phyloP scores from a whole-genome alignment of 1,140 invertebrate genomes.

The Camponotus pennsylvanicus region DNA sequence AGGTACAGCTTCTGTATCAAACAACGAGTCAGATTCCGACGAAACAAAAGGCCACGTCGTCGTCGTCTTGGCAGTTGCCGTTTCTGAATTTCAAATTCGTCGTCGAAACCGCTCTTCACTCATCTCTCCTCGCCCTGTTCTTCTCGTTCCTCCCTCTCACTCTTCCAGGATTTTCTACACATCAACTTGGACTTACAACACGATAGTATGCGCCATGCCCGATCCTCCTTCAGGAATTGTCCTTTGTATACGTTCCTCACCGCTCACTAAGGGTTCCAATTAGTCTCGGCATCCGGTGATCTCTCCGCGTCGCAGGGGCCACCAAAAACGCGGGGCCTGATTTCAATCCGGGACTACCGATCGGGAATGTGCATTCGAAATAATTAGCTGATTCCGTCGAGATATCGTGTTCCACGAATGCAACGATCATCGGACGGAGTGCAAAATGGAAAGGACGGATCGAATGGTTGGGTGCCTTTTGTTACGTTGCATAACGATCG shows the following conservation, averaged over 20 bases:
- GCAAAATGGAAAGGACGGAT: slow-evolving; percentile 14
- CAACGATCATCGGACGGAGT: slow-evolving; percentile 73
- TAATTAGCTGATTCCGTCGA: slow-evolving; percentile 85
- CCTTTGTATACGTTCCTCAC: slow-evolving; percentile 68
- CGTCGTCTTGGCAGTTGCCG: slow-evolving; percentile 60
- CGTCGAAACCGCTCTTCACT: slow-evolving; percentile 39
- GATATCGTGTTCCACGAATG: slow-evolving; percentile 82
- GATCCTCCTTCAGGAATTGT: slow-evolving; percentile 61
- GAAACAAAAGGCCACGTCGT: slow-evolving; percentile 81
- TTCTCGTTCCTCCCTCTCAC: slow-evolving; percentile 28
- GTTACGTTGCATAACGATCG: slow-evolving; percentile 65
- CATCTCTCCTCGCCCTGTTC: slow-evolving; percentile 15
- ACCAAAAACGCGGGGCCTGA: slow-evolving; percentile 81
- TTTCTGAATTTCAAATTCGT: slow-evolving; percentile 85
- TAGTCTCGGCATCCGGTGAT: slow-evolving; percentile 85
- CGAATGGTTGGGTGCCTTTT: slow-evolving; percentile 47
- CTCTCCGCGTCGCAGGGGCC: slow-evolving; percentile 73
- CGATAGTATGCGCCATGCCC: slow-evolving; percentile 33
- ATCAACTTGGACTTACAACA: slow-evolving; percentile 46
- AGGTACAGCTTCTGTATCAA: slow-evolving; percentile 68
- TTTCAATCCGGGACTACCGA: slow-evolving; percentile 81
- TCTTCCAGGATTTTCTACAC: slow-evolving; percentile 42
- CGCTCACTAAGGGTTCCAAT: slow-evolving; percentile 84
- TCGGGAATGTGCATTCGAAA: slow-evolving; percentile 85
- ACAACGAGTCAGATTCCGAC: slow-evolving; percentile 63